Evolutionary conservation across 2,113 vertebrate species (phyloP).

Genomic region (Acanthisitta chloris): DNA sequence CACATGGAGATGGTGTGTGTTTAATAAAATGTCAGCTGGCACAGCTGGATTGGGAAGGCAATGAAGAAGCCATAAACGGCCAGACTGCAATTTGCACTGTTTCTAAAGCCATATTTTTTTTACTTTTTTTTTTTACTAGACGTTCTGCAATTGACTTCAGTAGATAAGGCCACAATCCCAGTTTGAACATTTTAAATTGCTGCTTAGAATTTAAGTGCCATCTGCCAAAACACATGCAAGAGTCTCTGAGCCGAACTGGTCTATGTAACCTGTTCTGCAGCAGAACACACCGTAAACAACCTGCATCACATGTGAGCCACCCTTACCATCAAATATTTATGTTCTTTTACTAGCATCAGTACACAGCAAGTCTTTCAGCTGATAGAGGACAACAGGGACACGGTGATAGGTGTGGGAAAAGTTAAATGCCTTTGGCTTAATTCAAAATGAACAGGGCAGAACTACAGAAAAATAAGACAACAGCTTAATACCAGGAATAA

Average conservation of each 20-base stretch:
- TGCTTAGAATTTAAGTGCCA: not conserved
- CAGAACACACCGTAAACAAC: not conserved
- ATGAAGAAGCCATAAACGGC: not conserved
- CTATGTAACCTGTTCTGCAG: not conserved
- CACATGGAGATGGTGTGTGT: not conserved
- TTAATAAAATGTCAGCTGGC: not conserved
- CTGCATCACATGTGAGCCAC: fast-evolving
- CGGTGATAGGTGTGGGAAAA: not conserved
- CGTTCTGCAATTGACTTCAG: not conserved
- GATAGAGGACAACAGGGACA: not conserved
- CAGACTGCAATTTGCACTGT: not conserved
- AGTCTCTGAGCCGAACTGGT: not conserved
- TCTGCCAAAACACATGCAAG: not conserved
- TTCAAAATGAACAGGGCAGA: not conserved
- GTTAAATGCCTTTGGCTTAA: not conserved
- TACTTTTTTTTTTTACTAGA: not conserved
- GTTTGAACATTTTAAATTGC: not conserved
- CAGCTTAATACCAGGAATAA: not conserved
- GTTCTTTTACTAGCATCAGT: not conserved
- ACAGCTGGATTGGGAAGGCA: not conserved
- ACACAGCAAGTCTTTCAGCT: not conserved
- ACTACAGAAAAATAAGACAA: not conserved
- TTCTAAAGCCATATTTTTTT: not conserved
- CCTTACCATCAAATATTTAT: not conserved
- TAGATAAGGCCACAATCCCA: not conserved